Evolutionary conservation across 2,113 vertebrate genomes (phyloP), one percentile per base, ranked within the genome.

Genomic region (Collichthys lucidus): DNA sequence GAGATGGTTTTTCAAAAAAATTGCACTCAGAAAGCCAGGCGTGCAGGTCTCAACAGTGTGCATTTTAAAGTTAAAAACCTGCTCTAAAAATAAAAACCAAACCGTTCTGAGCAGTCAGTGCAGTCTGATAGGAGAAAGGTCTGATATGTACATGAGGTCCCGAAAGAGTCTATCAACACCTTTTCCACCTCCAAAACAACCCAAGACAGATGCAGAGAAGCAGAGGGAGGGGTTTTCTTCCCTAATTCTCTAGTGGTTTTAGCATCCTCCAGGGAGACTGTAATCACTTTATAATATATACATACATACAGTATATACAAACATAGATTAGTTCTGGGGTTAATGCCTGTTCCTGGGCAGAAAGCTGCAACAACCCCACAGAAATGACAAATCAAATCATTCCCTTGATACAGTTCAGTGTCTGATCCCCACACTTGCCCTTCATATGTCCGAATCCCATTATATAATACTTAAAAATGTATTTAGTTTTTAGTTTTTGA

Each of bases 271-370:
- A 79, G 42, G 72, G 11, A 62, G 64, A 53, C 74, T 57, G 68
- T 68, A 50, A 79, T 86, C 77, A 31, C 67, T 78, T 76, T 82
- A 84, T 87, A 77, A 79, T 91, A 89, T 60, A 86, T 88, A 91
- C 66, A 82, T 89, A 86, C 84, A 87, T 92, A 86, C 72, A 85
- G 66, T 73, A 91, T 90, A 85, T 90, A 93, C 87, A 92, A 11
- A 73, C 56, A 80, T 57, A 62, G 16, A 85, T 76, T 61, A 83
- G 53, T 26, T 47, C 24, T 46, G 69, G 47, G 68, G 71, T 49
- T 24, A 71, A 71, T 55, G 82, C 60, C 73, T 53, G 67, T 46
- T 82, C 70, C 31, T 74, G 52, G 80, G 82, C 47, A 64, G 40
- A 84, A 74, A 89, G 84, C 88, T 83, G 64, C 82, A 83, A 60